phyloP scores from a whole-genome alignment of 2,113 vertebrate species.

The Malurus cyaneus region DNA sequence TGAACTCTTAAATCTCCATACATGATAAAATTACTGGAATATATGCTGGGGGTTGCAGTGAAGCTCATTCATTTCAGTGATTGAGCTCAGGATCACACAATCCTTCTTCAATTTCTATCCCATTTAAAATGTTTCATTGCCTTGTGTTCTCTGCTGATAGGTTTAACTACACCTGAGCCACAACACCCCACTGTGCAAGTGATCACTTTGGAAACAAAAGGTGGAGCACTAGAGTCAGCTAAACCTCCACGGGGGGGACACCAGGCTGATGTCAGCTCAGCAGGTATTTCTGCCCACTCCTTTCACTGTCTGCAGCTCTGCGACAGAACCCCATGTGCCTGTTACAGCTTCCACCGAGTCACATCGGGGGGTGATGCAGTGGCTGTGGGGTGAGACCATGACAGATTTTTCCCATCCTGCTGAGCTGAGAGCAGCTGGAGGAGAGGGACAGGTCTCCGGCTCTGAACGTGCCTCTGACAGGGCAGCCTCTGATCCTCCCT shows the following conservation, averaged over 20 bases:
- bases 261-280: background rate
- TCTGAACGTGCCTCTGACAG: background rate
- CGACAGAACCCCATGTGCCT: background rate
- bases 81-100: background rate
- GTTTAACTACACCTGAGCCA: background rate
- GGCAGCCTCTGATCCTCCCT: background rate
- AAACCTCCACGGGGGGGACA: background rate
- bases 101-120: background rate
- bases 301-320: background rate
- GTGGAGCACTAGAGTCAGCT: background rate
- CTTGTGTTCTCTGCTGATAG: background rate
- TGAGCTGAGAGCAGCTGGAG: background rate
- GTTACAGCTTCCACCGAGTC: accelerated
- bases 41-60: background rate
- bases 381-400: no score
- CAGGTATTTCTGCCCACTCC: background rate
- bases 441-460: background rate
- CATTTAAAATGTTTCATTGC: background rate
- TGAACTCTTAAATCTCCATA: background rate
- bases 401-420: background rate
- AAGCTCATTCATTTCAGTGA: background rate
- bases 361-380: accelerated
- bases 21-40: background rate
- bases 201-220: background rate
- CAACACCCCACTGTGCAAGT: background rate